phyloP scores from a whole-genome alignment of 2,113 vertebrate species.

The Oncorhynchus gorbuscha region DNA sequence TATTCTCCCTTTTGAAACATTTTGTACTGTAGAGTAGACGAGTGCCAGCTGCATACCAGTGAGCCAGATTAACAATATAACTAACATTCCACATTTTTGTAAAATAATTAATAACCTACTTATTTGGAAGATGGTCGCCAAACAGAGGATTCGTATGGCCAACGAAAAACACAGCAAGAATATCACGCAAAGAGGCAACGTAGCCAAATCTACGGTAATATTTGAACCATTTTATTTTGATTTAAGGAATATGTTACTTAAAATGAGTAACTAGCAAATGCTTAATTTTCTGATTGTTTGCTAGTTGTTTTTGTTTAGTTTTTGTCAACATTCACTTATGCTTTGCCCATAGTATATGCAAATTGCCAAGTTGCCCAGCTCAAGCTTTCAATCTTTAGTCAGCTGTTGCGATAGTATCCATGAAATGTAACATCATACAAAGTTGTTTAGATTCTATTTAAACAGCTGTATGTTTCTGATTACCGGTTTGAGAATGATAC shows the following conservation, averaged over 20 bases:
- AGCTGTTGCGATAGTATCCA: background rate
- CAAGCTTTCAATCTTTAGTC: background rate
- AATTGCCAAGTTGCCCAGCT: too few species aligned
- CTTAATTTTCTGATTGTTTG: too few species aligned
- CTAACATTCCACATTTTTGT: background rate
- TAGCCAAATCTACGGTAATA: slow-evolving; percentile 78
- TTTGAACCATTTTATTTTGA: background rate
- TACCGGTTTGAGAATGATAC: background rate
- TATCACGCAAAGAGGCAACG: slow-evolving; percentile 80
- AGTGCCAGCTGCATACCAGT: background rate
- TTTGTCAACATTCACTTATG: too few species aligned
- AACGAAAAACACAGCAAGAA: slow-evolving; percentile 85
- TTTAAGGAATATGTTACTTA: background rate
- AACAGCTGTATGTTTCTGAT: too few species aligned
- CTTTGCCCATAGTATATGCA: too few species aligned
- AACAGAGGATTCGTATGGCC: slow-evolving; percentile 81
- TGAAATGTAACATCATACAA: too few species aligned
- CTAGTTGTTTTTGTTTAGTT: too few species aligned
- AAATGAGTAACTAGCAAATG: background rate
- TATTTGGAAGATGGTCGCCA: slow-evolving; percentile 74
- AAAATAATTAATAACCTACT: background rate
- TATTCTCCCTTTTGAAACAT: background rate
- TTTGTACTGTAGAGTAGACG: background rate
- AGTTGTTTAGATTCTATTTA: too few species aligned
- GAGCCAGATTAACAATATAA: background rate